Conservation (phyloP, 2,113 vertebrate genomes). For the Hemiscyllium ocellatum region DNA sequence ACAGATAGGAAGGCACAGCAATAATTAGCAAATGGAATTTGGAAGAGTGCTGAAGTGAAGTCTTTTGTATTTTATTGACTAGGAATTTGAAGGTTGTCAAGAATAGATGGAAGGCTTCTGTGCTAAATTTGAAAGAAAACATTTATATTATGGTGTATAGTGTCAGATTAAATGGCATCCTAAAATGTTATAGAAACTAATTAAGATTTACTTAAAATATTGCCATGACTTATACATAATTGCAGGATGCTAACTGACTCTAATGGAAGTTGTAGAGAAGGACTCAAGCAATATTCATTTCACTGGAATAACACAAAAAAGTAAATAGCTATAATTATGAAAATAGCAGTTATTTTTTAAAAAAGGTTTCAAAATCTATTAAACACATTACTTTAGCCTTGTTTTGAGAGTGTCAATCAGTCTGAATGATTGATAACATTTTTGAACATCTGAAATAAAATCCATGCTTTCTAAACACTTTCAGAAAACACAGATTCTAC, state of each 20-base stretch:
- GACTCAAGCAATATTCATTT: neutral
- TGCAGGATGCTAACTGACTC: neutral
- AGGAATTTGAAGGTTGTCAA: neutral
- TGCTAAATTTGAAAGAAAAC: neutral
- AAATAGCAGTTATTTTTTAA: neutral
- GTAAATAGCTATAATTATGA: neutral
- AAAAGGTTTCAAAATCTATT: neutral
- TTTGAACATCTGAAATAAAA: neutral
- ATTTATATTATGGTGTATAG: neutral
- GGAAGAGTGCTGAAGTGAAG: neutral
- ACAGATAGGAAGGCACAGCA: neutral
- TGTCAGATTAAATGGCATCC: neutral
- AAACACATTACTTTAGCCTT: neutral
- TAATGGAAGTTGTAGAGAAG: neutral
- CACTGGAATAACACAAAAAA: neutral
- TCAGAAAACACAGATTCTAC: neutral
- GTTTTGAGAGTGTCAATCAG: neutral
- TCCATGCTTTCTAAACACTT: neutral
- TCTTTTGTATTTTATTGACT: constrained; percentile 9
- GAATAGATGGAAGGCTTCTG: neutral
- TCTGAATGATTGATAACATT: neutral
- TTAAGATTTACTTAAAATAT: neutral
- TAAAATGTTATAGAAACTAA: neutral
- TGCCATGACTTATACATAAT: neutral
- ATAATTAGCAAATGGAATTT: neutral